Percentiles rank a stretch among this genome's conserved stretches.
Conservation (phyloP, 92 coral and sea anemone species). For the Plumapathes pennacea region DNA sequence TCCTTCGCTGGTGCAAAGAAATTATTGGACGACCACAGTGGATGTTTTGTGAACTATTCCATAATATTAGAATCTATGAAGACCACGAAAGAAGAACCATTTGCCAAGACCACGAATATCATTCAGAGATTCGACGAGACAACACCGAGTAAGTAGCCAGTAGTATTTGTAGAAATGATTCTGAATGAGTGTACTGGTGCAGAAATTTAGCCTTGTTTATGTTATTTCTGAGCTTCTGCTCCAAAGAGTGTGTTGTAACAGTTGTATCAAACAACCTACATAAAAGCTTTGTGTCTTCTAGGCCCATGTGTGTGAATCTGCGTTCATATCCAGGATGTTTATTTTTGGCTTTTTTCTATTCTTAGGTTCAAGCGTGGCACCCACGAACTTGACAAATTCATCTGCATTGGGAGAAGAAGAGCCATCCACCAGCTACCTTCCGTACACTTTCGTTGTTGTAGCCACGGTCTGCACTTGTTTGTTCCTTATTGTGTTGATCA, state of each 20-base stretch:
- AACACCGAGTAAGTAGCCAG: too few relatives aligned
- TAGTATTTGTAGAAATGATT: too few relatives aligned
- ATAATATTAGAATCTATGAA: conserved; percentile 49
- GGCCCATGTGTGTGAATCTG: too few relatives aligned
- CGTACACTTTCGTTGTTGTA: conserved; percentile 84
- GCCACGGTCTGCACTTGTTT: conserved; percentile 91
- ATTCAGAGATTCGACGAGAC: too few relatives aligned
- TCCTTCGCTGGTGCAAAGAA: conserved; percentile 34
- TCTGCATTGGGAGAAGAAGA: conserved; percentile 20
- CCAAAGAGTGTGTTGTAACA: too few relatives aligned
- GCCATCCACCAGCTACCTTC: conserved; percentile 47
- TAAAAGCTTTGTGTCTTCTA: too few relatives aligned
- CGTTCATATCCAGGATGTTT: too few relatives aligned
- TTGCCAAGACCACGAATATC: not conserved
- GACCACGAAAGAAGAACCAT: conserved; percentile 26
- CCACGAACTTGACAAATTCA: conserved; percentile 5
- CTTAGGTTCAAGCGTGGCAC: conserved; percentile 2
- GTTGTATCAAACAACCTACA: too few relatives aligned
- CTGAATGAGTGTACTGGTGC: too few relatives aligned
- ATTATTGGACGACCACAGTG: conserved; percentile 30
- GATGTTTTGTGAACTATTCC: conserved; percentile 63
- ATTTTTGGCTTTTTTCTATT: not conserved
- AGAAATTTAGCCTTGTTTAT: too few relatives aligned
- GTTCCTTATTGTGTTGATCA: conserved; percentile 75
- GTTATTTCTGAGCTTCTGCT: too few relatives aligned